Evolutionary conservation across 2,888 invertebrate genomes (phyloP).

Genomic region (Erpobdella octoculata): DNA sequence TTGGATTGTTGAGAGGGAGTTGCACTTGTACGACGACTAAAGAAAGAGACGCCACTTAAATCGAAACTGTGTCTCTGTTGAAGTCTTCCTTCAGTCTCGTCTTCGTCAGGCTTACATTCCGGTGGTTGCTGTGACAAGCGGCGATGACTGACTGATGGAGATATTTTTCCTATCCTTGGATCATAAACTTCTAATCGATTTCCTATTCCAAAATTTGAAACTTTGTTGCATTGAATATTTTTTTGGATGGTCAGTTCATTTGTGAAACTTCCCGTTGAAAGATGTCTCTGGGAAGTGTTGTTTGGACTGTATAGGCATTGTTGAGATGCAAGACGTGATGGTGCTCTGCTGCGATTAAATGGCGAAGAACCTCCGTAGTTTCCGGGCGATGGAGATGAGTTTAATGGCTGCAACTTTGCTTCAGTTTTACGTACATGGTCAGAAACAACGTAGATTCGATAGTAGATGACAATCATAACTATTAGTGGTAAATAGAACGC

Average conservation of each 20-base stretch:
- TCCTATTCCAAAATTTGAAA: background rate
- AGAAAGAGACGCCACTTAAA: background rate
- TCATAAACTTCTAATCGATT: background rate
- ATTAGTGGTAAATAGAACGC: slow-evolving; percentile 89
- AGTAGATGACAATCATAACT: slow-evolving; percentile 93
- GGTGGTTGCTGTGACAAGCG: slow-evolving; percentile 13
- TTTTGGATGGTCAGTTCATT: background rate
- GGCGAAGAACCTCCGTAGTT: background rate
- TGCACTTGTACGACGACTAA: slow-evolving; percentile 6
- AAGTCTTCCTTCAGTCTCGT: background rate
- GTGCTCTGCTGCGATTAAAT: slow-evolving; percentile 1
- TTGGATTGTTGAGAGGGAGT: slow-evolving; percentile 1
- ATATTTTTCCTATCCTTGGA: background rate
- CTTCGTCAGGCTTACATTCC: background rate
- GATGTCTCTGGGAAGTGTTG: slow-evolving; percentile 16
- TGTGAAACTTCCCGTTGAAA: background rate
- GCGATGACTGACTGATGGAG: background rate
- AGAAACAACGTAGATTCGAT: slow-evolving; percentile 63
- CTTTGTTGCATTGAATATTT: background rate
- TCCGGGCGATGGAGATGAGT: slow-evolving; percentile 2
- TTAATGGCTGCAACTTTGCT: slow-evolving; percentile 41
- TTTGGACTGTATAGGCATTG: background rate
- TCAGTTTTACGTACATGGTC: slow-evolving; percentile 47
- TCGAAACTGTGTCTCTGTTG: slow-evolving; percentile 16
- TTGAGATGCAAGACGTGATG: slow-evolving; percentile 9